These are phyloP conservation scores for Tiphia femorata DNA, from an alignment of 2,888 invertebrate species.

Conservation along the genomic window DNA sequence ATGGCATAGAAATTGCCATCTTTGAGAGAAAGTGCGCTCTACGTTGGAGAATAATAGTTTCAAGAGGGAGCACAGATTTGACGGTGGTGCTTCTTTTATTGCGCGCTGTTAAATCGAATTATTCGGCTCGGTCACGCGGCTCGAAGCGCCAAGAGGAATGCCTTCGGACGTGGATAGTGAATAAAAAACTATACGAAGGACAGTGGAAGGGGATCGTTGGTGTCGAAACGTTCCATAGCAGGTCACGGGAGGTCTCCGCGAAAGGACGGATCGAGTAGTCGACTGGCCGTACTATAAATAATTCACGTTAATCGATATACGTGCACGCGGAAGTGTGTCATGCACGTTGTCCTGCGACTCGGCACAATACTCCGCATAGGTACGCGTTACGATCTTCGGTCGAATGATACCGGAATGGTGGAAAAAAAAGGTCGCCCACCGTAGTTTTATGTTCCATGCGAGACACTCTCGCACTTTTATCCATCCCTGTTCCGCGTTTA, in stretches of 20 bases:
- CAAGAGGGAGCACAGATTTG: neutral
- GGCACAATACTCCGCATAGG: constrained; percentile 32
- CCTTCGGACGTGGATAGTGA: neutral
- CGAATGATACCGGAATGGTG: constrained; percentile 20
- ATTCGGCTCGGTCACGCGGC: neutral
- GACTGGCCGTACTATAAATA: constrained; percentile 50
- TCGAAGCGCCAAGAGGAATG: neutral
- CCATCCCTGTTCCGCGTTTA: too few species aligned
- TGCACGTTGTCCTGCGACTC: constrained; percentile 36
- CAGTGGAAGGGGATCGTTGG: constrained; percentile 4
- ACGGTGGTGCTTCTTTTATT: too few species aligned
- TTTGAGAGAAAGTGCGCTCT: too few species aligned
- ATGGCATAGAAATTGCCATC: too few species aligned
- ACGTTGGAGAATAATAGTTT: too few species aligned
- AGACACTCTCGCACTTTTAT: too few species aligned
- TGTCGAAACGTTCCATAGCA: constrained; percentile 31
- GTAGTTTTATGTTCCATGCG: too few species aligned
- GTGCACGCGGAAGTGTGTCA: constrained; percentile 37
- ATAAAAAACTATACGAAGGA: neutral
- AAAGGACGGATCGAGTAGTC: constrained; percentile 41
- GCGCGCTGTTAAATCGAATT: too few species aligned
- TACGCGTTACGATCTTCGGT: constrained; percentile 4
- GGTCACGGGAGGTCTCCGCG: constrained; percentile 31
- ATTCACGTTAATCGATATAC: constrained; percentile 57
- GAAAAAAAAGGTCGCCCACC: too few species aligned